Conservation (phyloP, 2,888 invertebrate species). For the Patella ulyssiponensis region DNA sequence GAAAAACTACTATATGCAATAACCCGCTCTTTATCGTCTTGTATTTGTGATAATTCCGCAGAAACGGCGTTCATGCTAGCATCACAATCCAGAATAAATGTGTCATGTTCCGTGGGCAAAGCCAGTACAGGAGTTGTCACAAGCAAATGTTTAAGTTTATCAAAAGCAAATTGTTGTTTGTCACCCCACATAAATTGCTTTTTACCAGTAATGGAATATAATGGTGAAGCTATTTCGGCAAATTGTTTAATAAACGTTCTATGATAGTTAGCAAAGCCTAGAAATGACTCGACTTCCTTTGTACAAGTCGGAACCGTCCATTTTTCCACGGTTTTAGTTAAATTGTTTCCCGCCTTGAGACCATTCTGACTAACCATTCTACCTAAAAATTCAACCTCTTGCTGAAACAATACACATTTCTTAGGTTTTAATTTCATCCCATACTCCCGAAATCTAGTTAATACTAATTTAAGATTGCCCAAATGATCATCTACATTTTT, state of each 20-base stretch:
- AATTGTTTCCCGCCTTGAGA: not conserved
- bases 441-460: not conserved
- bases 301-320: too few species aligned
- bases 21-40: conserved; percentile 28
- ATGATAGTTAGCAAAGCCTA: not conserved
- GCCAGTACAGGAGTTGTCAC: conserved; percentile 27
- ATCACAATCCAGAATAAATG: conserved; percentile 36
- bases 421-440: not conserved
- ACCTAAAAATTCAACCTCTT: not conserved
- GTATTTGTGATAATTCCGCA: conserved; percentile 34
- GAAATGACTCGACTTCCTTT: too few species aligned
- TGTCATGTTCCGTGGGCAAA: conserved; percentile 22
- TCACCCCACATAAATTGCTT: conserved; percentile 27
- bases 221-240: conserved; percentile 22
- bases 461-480: conserved; percentile 6
- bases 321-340: too few species aligned
- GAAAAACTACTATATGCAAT: conserved; percentile 31
- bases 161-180: conserved; percentile 14
- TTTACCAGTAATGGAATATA: conserved; percentile 30
- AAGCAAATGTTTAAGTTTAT: conserved; percentile 20
- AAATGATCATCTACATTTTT: conserved; percentile 16
- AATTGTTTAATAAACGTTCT: not conserved
- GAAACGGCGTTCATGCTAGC: conserved; percentile 34
- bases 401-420: not conserved
- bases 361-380: conserved; percentile 8